Conservation (phyloP, 2,113 vertebrate species). For the Odocoileus hemionus region DNA sequence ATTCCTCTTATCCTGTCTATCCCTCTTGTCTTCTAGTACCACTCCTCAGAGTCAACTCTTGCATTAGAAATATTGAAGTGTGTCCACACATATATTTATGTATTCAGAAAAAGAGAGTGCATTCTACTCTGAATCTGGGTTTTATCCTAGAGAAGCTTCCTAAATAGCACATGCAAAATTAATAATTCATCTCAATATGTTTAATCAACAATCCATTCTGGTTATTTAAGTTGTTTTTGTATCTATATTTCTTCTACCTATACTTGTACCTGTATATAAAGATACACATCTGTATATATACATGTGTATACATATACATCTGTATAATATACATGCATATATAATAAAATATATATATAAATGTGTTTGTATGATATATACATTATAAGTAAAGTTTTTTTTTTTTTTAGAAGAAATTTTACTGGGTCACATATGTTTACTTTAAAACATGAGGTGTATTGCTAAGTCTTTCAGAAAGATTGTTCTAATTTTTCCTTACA, state of each 20-base stretch:
- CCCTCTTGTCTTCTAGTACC: neutral
- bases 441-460: neutral
- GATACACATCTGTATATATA: too few relatives aligned
- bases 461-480: neutral
- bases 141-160: neutral
- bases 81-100: rapidly evolving
- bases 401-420: neutral
- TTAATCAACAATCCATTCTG: neutral
- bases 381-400: neutral
- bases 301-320: neutral
- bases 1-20: rapidly evolving
- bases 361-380: neutral
- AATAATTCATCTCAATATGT: neutral
- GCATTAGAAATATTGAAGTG: neutral
- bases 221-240: neutral
- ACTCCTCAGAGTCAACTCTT: neutral
- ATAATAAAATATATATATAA: neutral
- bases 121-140: neutral
- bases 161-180: neutral
- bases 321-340: neutral
- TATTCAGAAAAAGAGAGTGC: neutral
- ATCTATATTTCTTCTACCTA: neutral
- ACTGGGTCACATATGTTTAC: neutral
- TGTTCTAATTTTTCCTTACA: neutral
- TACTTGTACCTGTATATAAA: neutral